phyloP scores from a whole-genome alignment of 1,140 invertebrate species.

The Cydia fagiglandana region DNA sequence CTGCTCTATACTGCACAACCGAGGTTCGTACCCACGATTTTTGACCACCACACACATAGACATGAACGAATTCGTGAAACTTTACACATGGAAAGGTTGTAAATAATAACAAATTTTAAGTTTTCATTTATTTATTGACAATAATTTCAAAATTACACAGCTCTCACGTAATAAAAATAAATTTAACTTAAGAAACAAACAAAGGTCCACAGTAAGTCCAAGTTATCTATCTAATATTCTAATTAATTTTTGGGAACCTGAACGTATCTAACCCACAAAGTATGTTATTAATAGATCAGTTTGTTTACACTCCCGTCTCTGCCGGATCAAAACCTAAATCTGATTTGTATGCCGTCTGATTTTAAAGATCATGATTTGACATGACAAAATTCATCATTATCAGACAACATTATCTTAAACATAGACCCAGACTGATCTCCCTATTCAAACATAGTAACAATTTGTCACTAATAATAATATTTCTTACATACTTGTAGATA shows the following conservation, averaged over 20 bases:
- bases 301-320: background rate
- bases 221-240: conserved; percentile 5
- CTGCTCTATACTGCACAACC: too few relatives aligned
- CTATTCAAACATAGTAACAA: conserved; percentile 13
- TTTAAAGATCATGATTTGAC: background rate
- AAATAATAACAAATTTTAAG: background rate
- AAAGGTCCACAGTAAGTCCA: conserved; percentile 24
- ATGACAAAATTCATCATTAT: background rate
- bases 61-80: too few relatives aligned
- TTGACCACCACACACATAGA: too few relatives aligned
- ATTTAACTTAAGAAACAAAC: conserved; percentile 29
- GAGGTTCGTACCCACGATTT: too few relatives aligned
- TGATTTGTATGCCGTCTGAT: background rate
- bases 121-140: conserved; percentile 27
- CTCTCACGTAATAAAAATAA: conserved; percentile 32
- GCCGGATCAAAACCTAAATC: background rate
- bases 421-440: conserved; percentile 12
- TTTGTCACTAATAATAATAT: conserved; percentile 20
- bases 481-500: conserved; percentile 28
- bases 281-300: conserved; percentile 12
- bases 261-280: conserved; percentile 16
- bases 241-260: conserved; percentile 11
- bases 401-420: background rate
- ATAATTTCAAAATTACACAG: conserved; percentile 31
- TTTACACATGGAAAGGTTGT: too few relatives aligned